A percentile compares a stretch with the other conserved stretches of the same genome.
Conservation (phyloP, 2,888 invertebrate genomes). For the Crocallis elinguaria region DNA sequence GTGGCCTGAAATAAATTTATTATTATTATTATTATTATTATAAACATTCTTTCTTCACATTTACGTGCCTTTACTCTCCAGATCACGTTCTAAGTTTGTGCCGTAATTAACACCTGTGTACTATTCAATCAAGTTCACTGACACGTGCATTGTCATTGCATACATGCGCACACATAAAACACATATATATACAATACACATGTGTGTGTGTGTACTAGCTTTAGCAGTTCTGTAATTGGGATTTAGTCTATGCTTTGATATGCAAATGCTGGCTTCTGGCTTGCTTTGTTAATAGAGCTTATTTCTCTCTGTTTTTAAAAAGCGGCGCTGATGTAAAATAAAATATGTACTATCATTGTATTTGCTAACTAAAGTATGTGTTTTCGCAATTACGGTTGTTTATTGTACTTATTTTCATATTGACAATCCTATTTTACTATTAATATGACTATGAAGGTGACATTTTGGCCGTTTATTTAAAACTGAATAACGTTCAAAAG, state of each 20-base stretch:
- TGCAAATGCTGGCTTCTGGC: slow-evolving; percentile 71
- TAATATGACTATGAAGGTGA: too few species aligned
- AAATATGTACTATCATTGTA: too few species aligned
- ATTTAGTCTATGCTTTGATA: slow-evolving; percentile 73
- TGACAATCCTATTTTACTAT: too few species aligned
- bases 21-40: too few species aligned
- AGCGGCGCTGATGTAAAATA: neutral
- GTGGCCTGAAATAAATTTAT: too few species aligned
- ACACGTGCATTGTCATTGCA: slow-evolving; percentile 9
- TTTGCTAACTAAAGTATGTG: too few species aligned
- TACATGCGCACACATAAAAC: neutral
- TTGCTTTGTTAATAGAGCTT: slow-evolving; percentile 51
- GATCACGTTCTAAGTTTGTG: neutral
- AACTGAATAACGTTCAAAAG: too few species aligned
- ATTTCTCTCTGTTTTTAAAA: neutral
- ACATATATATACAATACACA: slow-evolving; percentile 8
- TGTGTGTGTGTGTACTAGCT: neutral
- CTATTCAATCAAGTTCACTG: slow-evolving; percentile 14
- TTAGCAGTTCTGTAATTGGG: slow-evolving; percentile 59
- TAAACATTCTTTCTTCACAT: neutral
- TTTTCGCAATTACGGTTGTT: too few species aligned
- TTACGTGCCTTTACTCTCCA: neutral
- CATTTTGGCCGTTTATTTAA: too few species aligned
- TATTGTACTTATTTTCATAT: too few species aligned
- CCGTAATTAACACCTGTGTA: slow-evolving; percentile 6